These are phyloP conservation scores for Fulica atra DNA, from an alignment of 2,113 vertebrate genomes.

Conservation along the genomic window DNA sequence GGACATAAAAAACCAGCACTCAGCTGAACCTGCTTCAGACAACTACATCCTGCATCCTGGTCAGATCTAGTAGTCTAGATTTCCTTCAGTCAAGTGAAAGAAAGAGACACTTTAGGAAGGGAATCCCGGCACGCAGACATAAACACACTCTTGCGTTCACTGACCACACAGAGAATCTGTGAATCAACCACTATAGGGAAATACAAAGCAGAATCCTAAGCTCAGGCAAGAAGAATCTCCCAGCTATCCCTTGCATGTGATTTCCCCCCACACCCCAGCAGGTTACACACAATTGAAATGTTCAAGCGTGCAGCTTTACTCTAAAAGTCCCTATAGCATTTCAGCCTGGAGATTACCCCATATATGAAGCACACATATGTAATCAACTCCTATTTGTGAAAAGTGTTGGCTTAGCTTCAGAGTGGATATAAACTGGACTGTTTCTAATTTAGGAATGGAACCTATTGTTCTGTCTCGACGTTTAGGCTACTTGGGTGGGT, in stretches of 20 bases:
- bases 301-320: not conserved
- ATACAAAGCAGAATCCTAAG: not conserved
- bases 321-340: not conserved
- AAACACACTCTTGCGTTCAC: not conserved
- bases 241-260: rapidly evolving
- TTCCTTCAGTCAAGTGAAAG: not conserved
- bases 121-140: not conserved
- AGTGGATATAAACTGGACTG: not conserved
- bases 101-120: not conserved
- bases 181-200: not conserved
- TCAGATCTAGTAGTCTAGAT: not conserved
- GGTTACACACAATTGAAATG: not conserved
- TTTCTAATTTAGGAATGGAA: not conserved
- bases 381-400: not conserved
- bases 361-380: not conserved
- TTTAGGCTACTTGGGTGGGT: not conserved
- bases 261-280: not conserved
- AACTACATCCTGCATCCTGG: not conserved
- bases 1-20: not conserved
- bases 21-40: not conserved
- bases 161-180: not conserved
- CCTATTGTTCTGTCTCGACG: not conserved
- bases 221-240: not conserved
- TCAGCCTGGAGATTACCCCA: not conserved
- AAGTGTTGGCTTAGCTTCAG: not conserved